Evolutionary conservation across 2,888 invertebrate species (phyloP), one percentile per base, ranked within the genome.

Genomic region (Nomada ferruginata): DNA sequence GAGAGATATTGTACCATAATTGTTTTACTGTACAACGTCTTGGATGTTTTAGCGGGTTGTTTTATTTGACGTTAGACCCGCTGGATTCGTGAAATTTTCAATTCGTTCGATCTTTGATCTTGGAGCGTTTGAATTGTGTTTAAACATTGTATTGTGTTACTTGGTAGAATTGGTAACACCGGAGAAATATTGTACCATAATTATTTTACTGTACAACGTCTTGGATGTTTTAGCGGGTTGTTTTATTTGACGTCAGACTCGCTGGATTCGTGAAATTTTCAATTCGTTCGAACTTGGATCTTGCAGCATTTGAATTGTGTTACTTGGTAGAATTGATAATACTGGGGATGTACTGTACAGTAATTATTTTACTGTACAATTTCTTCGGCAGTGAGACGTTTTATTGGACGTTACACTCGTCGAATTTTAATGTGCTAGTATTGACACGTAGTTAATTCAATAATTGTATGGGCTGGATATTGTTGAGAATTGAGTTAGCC

Each of bases 381-480:
- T 26, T n/a, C 18, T 18, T 11, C 0, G 10, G 0, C 2, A 53
- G 15, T 7, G 15, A 2, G 11, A 23, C 15, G 4, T 26, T 23
- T 18, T 7, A n/a, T 55, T 26, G 26, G 11, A 29, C 7, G n/a
- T 36, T 29, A 60, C 7, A 23, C 26, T n/a, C 11, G 4, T 13
- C 18, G 4, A 3, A 1, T 59, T 29, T 13, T 15, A 13, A 18
- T 20, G 15, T 9, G 20, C 44, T 26, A 53, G 20, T 52, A 10
- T 7, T n/a, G 9, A 44, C 52, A 44, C 52, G 26, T n/a, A 52
- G 15, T 18, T 13, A 42, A 15, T 65, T 29, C 26, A 11, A n/a
- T 66, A 60, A 70, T 63, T 66, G 11, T 11, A 52, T 7, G n/a
- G 52, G 55, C 53, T 36, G 36, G 71, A 69, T 36, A 75, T 65